Evolutionary conservation across 1,140 invertebrate species (phyloP), one percentile per base, ranked within the genome.

Genomic region (Anagrus nilaparvatae): DNA sequence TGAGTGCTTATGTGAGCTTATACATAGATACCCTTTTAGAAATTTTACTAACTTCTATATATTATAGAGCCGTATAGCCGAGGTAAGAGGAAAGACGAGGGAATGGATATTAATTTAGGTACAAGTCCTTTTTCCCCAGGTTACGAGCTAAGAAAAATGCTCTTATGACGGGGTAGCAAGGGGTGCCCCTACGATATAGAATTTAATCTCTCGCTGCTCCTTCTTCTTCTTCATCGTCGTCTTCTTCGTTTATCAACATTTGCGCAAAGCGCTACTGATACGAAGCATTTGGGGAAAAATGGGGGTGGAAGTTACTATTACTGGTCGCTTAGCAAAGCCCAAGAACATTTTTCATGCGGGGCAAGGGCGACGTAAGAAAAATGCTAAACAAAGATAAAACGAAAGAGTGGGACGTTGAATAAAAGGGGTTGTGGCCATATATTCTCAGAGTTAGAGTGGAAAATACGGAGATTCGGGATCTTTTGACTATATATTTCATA

Each of bases 131-230:
- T 58, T 57, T 46, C 47, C 49, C 39, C 44, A 18, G 14, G 24
- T 35, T 19, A 20, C 49, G 57, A 64, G 57, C 55, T 64, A 64
- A 64, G 61, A 64, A 64, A 64, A 64, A 64, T 64, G 59, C 61
- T 53, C 51, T 14, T 32, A 23, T 34, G 30, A 27, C 24, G 27
- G 40, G 14, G 35, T 12, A 40, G 40, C 24, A 14, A 21, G n/a
- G 8, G n/a, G n/a, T n/a, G n/a, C n/a, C n/a, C n/a, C n/a, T n/a
- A n/a, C n/a, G n/a, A n/a, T n/a, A n/a, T 59, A 60, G 61, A 64
- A 63, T 64, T 64, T 64, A 64, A 64, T 64, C 61, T 64, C 59
- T 55, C 56, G n/a, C n/a, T n/a, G n/a, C n/a, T n/a, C n/a, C n/a
- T n/a, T n/a, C n/a, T 50, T 54, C 52, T 44, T 53, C 54, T n/a